These are phyloP conservation scores for Pimephales promelas DNA, from an alignment of 2,113 vertebrate genomes.

Conservation along the genomic window DNA sequence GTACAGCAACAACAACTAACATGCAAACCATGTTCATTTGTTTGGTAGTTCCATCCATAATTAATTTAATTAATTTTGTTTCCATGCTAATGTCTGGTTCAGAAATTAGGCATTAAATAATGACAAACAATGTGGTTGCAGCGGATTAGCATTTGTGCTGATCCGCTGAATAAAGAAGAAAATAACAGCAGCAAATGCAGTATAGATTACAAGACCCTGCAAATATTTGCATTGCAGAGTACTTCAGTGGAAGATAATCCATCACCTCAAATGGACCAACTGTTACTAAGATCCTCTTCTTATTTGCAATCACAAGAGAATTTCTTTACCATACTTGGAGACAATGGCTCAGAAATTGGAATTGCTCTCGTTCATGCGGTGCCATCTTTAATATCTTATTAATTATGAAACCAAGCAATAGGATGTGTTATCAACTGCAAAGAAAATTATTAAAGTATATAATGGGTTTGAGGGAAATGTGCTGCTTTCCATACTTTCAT, in stretches of 20 bases:
- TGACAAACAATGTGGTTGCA: slow-evolving; percentile 2
- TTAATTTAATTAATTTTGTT: slow-evolving; percentile 3
- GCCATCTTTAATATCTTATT: slow-evolving; percentile 43
- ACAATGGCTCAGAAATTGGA: slow-evolving; percentile 44
- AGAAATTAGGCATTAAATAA: slow-evolving; percentile 11
- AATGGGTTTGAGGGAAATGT: background rate
- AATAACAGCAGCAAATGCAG: slow-evolving; percentile 3
- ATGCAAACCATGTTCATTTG: background rate
- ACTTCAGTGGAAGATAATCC: slow-evolving; percentile 18
- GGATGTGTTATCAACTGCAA: slow-evolving; percentile 14
- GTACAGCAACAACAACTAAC: slow-evolving; percentile 1
- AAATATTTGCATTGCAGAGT: slow-evolving; percentile 39
- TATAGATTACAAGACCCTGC: slow-evolving; percentile 35
- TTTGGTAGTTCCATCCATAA: slow-evolving; percentile 2
- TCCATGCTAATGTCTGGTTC: background rate
- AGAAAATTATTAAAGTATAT: background rate
- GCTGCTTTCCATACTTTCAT: background rate
- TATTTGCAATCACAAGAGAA: slow-evolving; percentile 28
- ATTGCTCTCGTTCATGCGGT: slow-evolving; percentile 41
- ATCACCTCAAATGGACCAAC: slow-evolving; percentile 39
- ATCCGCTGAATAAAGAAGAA: slow-evolving; percentile 29
- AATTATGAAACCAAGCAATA: slow-evolving; percentile 31
- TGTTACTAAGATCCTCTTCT: slow-evolving; percentile 12
- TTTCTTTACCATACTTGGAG: slow-evolving; percentile 40
- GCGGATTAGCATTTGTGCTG: slow-evolving; percentile 20